A percentile compares a stretch with the other conserved stretches of the same genome.
Evolutionary conservation across 2,797 vertebrate species (phyloP).

Genomic region (Smutsia temminckii): DNA sequence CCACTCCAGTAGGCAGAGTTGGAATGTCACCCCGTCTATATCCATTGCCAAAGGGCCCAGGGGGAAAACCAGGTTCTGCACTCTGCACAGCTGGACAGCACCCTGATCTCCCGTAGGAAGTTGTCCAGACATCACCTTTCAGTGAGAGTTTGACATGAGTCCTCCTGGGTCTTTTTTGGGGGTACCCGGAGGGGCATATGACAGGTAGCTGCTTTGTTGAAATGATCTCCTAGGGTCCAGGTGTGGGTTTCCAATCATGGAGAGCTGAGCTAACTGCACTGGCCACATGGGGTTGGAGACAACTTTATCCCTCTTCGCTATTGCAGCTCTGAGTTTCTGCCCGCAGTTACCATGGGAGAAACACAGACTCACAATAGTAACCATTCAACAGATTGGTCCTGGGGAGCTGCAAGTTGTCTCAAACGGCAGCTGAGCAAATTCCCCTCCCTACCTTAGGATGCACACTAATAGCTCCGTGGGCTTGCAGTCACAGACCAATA

Average conservation of each 20-base stretch:
- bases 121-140: background rate
- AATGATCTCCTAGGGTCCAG: background rate
- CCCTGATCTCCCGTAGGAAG: background rate
- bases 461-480: background rate
- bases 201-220: background rate
- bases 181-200: background rate
- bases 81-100: background rate
- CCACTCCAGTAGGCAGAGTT: background rate
- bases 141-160: fast-evolving
- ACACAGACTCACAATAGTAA: fast-evolving
- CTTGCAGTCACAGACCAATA: background rate
- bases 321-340: background rate
- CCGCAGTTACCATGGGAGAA: background rate
- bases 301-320: too few species aligned
- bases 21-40: too few species aligned
- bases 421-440: background rate
- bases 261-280: fast-evolving
- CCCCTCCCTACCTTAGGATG: slow-evolving; percentile 15
- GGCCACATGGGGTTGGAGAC: background rate
- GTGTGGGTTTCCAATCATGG: fast-evolving
- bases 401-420: background rate
- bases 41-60: fast-evolving
- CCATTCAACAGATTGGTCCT: background rate
- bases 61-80: background rate
- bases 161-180: background rate